These are phyloP conservation scores for Antheraea mylitta DNA, from an alignment of 1,140 invertebrate species.

Conservation along the genomic window DNA sequence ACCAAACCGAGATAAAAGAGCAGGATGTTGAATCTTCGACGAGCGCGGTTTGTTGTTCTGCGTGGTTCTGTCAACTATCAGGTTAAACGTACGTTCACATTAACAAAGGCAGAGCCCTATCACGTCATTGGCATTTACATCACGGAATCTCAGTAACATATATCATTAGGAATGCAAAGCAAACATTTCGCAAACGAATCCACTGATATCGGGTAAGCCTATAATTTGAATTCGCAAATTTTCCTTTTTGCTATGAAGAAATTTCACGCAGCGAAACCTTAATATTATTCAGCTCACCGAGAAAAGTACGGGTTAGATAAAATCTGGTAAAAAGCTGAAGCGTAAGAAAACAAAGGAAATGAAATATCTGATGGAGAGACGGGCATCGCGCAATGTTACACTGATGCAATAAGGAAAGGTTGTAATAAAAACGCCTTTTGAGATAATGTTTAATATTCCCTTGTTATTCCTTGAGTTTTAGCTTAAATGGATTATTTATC, in stretches of 20 bases:
- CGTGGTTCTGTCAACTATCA: too few relatives aligned
- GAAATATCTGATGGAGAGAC: conserved; percentile 10
- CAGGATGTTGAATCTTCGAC: too few relatives aligned
- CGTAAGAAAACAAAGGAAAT: conserved; percentile 14
- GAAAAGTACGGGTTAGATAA: conserved; percentile 14
- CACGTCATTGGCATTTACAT: neutral
- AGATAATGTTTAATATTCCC: conserved; percentile 7
- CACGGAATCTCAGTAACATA: neutral
- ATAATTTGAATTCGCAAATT: conserved; percentile 2
- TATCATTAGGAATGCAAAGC: neutral
- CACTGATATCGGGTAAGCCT: neutral
- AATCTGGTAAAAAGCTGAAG: conserved; percentile 12
- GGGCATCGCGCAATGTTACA: conserved; percentile 7
- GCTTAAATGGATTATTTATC: conserved; percentile 4
- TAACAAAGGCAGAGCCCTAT: neutral
- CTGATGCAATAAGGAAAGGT: conserved; percentile 14
- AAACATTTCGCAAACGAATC: neutral
- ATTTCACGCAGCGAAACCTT: conserved; percentile 1
- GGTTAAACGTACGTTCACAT: neutral
- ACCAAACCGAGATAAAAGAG: too few relatives aligned
- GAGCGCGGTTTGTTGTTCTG: too few relatives aligned
- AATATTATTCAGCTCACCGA: conserved; percentile 13
- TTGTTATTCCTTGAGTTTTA: neutral
- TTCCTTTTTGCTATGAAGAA: neutral
- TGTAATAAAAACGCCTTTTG: conserved; percentile 12